Evolutionary conservation across 2,797 vertebrate species (phyloP), one percentile per base, ranked within the genome.

Genomic region (Anolis apletophallus): DNA sequence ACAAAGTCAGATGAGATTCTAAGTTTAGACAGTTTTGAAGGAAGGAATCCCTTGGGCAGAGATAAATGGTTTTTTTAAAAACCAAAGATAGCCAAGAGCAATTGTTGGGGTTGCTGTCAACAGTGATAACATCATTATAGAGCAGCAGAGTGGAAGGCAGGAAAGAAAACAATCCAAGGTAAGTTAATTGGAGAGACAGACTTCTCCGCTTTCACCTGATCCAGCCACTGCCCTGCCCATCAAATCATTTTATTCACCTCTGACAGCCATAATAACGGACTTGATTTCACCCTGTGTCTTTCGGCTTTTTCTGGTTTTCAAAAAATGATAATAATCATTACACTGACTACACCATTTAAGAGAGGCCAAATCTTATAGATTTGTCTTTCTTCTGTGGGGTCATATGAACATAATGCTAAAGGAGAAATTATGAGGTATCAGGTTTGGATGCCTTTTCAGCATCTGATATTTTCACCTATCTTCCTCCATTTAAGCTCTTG

Each of bases 1-100:
- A 59, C 29, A 88, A 80, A 71, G 50, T 72, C 52, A 86, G 69
- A 78, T 85, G 29, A 84, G 9, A 90, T 88, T 32, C 0, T 54
- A 40, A 85, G 52, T 85, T 93, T 84, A 88, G 82, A 84, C 8
- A 68, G 50, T 81, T 88, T 79, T 57, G 26, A 92, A 85, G 23
- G 11, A 1, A 85, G 6, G 88, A 74, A 59, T 3, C 17, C 52
- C 29, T 1, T 17, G 1, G 67, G 85, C 68, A 8, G 71, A 86
- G 0, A 16, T n/a, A 79, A 82, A 85, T n/a, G 50, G 2, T 16
- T 40, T 64, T 40, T 64, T 50, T 16, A 40, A 40, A 40, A 40
- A 88, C 83, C 52, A 78, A 83, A 36, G 57, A 91, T 61, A 72
- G 2, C 11, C 78, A 54, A 75, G 46, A 85, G 84, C 5, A 29